Percentiles rank a stretch among this genome's conserved stretches.
Evolutionary conservation across 2,113 vertebrate genomes (phyloP).

Genomic region (Pogonocichla stellata): DNA sequence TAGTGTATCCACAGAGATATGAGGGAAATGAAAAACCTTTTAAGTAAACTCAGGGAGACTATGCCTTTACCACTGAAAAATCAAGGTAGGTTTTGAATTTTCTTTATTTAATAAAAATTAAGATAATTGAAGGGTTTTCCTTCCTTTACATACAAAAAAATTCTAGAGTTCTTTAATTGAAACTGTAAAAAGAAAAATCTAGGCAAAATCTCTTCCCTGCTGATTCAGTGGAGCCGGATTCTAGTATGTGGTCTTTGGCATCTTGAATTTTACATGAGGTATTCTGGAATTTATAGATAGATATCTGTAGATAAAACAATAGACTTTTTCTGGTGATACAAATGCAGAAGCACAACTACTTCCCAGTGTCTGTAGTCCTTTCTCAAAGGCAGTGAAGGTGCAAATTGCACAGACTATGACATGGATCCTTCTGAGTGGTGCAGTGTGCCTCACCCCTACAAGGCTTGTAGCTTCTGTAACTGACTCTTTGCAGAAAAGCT

Average conservation of each 20-base stretch:
- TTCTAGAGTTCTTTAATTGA: background rate
- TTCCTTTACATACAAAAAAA: background rate
- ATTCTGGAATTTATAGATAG: background rate
- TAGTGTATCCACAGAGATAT: conserved; percentile 85
- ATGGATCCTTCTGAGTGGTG: background rate
- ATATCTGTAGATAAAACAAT: background rate
- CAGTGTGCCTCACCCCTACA: background rate
- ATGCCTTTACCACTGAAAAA: conserved; percentile 99
- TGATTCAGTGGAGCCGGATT: background rate
- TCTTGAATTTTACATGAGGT: background rate
- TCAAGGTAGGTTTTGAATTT: conserved; percentile 84
- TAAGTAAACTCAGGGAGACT: conserved; percentile 99
- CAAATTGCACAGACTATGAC: background rate
- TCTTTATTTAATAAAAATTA: background rate
- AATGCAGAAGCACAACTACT: background rate
- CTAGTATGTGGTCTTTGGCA: background rate
- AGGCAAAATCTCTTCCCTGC: background rate
- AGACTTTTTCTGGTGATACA: background rate
- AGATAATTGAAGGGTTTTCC: background rate
- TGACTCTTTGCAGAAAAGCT: background rate
- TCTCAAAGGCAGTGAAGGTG: background rate
- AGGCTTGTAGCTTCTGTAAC: background rate
- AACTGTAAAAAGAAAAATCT: background rate
- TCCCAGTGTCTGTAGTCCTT: background rate
- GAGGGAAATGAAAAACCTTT: conserved; percentile 98